Conservation (phyloP, 2,797 vertebrate genomes). For the Poecilia gillii region DNA sequence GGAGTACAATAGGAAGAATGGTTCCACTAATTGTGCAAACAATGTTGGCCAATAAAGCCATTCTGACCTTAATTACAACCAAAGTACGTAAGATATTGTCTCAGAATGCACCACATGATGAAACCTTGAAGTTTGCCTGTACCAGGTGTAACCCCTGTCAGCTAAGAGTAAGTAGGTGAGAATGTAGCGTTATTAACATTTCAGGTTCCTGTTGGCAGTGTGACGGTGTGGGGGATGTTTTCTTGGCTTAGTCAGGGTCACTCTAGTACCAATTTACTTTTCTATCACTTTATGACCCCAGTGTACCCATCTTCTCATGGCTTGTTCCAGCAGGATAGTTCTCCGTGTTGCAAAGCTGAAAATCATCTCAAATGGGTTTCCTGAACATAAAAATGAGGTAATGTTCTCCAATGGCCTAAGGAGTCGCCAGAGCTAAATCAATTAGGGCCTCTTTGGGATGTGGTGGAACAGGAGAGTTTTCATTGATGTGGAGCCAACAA, state of each 20-base stretch:
- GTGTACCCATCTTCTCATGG: conserved; percentile 47
- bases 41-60: not conserved
- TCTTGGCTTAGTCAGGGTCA: not conserved
- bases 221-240: not conserved
- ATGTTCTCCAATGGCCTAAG: not conserved
- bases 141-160: not conserved
- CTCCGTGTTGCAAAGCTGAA: not conserved
- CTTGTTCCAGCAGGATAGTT: conserved; percentile 44
- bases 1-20: not conserved
- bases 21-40: not conserved
- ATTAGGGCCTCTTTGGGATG: not conserved
- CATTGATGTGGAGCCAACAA: not conserved
- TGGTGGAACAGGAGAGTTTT: not conserved
- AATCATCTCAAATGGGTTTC: not conserved
- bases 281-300: conserved; percentile 29
- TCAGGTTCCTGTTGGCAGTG: not conserved
- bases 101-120: not conserved
- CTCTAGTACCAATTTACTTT: not conserved
- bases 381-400: not conserved
- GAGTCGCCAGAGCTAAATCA: not conserved
- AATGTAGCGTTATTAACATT: not conserved
- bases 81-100: not conserved
- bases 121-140: not conserved
- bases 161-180: not conserved
- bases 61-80: not conserved